Evolutionary conservation across 2,113 vertebrate genomes (phyloP).

Genomic region (Chloroceryle aenea): DNA sequence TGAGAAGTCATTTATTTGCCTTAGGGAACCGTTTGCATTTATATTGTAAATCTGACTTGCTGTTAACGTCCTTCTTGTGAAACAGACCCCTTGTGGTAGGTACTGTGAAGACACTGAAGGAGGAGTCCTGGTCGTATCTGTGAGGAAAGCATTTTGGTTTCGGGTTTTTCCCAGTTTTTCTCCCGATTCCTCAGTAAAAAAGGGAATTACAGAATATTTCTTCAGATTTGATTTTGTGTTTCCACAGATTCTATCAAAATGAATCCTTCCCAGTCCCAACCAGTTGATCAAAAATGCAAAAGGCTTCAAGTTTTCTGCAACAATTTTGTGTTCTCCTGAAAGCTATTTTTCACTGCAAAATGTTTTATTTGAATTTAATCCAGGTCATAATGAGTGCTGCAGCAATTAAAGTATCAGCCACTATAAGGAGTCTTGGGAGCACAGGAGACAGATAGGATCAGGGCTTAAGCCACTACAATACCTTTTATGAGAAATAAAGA

Average conservation of each 20-base stretch:
- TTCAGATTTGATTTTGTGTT: background rate
- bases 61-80: background rate
- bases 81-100: background rate
- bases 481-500: conserved; percentile 45
- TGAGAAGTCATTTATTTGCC: background rate
- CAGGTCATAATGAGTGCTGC: conserved; percentile 30
- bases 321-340: background rate
- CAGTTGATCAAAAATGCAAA: background rate
- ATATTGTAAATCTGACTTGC: background rate
- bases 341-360: conserved; percentile 2
- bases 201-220: background rate
- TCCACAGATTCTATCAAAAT: background rate
- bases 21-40: background rate
- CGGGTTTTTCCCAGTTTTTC: background rate
- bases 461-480: conserved; percentile 48
- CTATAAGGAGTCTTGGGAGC: conserved; percentile 16
- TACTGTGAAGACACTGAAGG: background rate
- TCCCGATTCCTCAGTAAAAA: background rate
- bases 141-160: background rate
- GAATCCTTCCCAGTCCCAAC: background rate
- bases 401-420: conserved; percentile 51
- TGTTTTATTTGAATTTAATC: conserved; percentile 26
- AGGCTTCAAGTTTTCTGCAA: background rate
- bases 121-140: background rate
- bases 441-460: conserved; percentile 50